Evolutionary conservation across 37 sponge, comb jelly and placozoan genomes (phyloP).

Genomic region (Geodia barretti): DNA sequence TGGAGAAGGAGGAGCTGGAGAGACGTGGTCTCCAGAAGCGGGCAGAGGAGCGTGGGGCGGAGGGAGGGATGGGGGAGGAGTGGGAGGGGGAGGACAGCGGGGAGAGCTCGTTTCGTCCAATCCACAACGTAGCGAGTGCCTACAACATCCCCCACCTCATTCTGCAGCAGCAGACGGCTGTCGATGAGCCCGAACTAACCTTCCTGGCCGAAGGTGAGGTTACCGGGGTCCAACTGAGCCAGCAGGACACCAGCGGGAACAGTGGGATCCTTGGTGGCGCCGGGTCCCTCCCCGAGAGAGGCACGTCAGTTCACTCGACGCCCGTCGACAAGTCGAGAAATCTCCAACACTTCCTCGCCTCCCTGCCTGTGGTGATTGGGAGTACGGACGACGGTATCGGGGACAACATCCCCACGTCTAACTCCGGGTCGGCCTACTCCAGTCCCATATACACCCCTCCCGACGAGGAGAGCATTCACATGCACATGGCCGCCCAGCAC

Average conservation of each 20-base stretch:
- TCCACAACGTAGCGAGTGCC: neutral
- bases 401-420: constrained; percentile 37
- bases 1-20: constrained; percentile 1
- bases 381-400: constrained; percentile 56
- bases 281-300: neutral
- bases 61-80: neutral
- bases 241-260: neutral
- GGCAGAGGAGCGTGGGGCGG: neutral
- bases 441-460: constrained; percentile 71
- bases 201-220: constrained; percentile 3
- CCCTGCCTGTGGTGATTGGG: constrained; percentile 19
- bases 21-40: neutral
- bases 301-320: constrained; percentile 1
- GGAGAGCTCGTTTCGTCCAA: neutral
- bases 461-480: constrained; percentile 40
- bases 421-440: constrained; percentile 59
- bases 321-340: constrained; percentile 40
- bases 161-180: neutral
- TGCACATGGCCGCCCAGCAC: neutral
- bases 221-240: neutral
- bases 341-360: constrained; percentile 42
- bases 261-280: no score
- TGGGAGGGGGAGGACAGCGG: neutral
- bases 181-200: neutral
- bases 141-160: neutral